Evolutionary conservation across 2,113 vertebrate species (phyloP).

Genomic region (Sander vitreus): DNA sequence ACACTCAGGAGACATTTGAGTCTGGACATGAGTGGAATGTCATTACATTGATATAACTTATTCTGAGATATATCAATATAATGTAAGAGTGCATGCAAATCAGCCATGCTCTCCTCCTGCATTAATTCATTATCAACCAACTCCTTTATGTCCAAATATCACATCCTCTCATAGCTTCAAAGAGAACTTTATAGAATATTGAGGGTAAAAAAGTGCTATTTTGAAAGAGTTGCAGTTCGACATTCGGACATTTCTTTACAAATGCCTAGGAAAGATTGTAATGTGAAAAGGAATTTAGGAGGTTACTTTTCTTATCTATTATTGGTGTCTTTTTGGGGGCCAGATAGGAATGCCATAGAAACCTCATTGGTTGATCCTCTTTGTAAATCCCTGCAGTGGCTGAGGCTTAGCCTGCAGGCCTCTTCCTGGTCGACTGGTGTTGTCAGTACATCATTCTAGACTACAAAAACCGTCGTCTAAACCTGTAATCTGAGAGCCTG

Average conservation of each 20-base stretch:
- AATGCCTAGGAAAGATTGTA: not conserved
- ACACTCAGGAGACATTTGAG: slow-evolving; percentile 1
- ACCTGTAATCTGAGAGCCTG: slow-evolving; percentile 67
- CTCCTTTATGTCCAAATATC: slow-evolving; percentile 59
- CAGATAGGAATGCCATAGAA: slow-evolving; percentile 2
- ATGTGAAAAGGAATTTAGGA: slow-evolving; percentile 17
- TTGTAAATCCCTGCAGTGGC: slow-evolving; percentile 48
- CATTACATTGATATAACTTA: slow-evolving; percentile 43
- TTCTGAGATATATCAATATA: slow-evolving; percentile 18
- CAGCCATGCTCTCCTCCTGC: slow-evolving; percentile 8
- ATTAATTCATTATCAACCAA: slow-evolving; percentile 69
- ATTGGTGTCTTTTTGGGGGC: not conserved
- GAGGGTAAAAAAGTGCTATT: slow-evolving; percentile 21
- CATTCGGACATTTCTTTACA: slow-evolving; percentile 21
- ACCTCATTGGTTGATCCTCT: slow-evolving; percentile 24
- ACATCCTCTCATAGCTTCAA: slow-evolving; percentile 54
- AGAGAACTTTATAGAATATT: slow-evolving; percentile 28
- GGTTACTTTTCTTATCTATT: slow-evolving; percentile 1
- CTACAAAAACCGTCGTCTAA: slow-evolving; percentile 41
- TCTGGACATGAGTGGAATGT: slow-evolving; percentile 25
- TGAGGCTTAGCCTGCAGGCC: slow-evolving; percentile 56
- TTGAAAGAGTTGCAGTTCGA: slow-evolving; percentile 16
- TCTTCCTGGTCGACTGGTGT: slow-evolving; percentile 19
- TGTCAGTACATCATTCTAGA: slow-evolving; percentile 57
- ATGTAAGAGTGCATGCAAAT: slow-evolving; percentile 39